Conservation (phyloP, 2,797 vertebrate species). For the Phrynocephalus vlangalii region DNA sequence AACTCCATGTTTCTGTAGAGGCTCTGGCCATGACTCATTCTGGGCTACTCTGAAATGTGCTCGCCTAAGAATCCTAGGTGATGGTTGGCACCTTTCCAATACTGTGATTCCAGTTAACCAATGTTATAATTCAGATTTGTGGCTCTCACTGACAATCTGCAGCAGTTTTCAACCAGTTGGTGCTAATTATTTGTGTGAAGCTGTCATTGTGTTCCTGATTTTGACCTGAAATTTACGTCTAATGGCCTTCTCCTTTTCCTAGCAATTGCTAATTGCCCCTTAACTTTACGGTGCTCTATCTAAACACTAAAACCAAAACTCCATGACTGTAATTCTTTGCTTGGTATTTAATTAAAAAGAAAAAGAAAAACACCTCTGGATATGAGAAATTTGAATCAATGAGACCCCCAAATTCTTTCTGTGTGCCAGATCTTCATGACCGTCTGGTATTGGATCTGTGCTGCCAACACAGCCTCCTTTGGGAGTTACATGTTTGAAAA, state of each 20-base stretch:
- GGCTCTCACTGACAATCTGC: no score
- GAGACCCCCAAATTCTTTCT: constrained; percentile 56
- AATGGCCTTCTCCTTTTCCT: not conserved
- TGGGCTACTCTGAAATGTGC: no score
- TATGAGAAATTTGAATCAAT: constrained; percentile 65
- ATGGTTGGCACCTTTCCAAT: no score
- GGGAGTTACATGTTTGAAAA: constrained; percentile 75
- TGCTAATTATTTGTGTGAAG: not conserved
- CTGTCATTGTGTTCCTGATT: accelerated
- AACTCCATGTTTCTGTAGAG: no score
- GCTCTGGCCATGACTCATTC: no score
- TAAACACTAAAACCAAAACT: constrained; percentile 38
- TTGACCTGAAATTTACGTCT: not conserved
- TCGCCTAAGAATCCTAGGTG: no score
- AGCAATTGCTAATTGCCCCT: constrained; percentile 49
- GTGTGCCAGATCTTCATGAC: constrained; percentile 71
- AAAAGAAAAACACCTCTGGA: constrained; percentile 61
- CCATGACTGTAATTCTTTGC: constrained; percentile 69
- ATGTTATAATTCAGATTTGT: not conserved
- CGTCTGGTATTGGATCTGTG: constrained; percentile 66
- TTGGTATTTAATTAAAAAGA: constrained; percentile 68
- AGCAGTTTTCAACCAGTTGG: no score
- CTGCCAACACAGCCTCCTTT: constrained; percentile 72
- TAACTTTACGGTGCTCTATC: constrained; percentile 24
- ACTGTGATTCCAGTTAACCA: not conserved